Evolutionary conservation across 2,113 vertebrate species (phyloP).

Genomic region (Sphyrna mokarran): DNA sequence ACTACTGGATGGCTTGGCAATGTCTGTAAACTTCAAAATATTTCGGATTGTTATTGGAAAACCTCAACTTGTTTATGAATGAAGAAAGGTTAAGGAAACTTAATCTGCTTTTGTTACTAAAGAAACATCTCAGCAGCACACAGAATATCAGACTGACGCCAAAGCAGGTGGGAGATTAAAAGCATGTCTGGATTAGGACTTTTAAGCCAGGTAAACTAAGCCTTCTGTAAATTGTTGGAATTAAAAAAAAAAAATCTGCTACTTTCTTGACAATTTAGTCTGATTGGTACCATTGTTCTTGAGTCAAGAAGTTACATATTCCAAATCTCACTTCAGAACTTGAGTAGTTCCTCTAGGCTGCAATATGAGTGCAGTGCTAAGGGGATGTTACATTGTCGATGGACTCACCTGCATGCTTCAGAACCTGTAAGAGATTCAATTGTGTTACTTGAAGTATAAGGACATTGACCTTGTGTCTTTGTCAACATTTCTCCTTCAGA

Average conservation of each 20-base stretch:
- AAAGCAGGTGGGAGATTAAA: background rate
- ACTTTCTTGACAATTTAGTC: background rate
- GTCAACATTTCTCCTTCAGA: too few species aligned
- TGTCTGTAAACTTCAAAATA: background rate
- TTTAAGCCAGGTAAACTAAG: background rate
- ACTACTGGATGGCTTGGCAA: background rate
- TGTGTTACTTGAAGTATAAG: background rate
- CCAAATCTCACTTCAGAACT: background rate
- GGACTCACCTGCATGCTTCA: background rate
- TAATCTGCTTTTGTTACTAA: background rate
- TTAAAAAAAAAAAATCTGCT: background rate
- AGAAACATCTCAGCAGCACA: background rate
- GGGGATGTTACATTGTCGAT: background rate
- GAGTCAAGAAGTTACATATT: background rate
- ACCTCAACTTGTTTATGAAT: background rate
- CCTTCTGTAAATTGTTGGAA: background rate
- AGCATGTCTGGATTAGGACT: background rate
- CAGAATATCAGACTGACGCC: background rate
- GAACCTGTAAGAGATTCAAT: background rate
- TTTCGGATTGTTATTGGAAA: background rate
- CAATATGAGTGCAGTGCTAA: background rate
- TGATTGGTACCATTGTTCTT: background rate
- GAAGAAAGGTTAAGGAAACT: background rate
- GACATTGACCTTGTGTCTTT: background rate
- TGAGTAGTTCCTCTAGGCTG: background rate